phyloP scores from a whole-genome alignment of 2,888 invertebrate genomes.

The Luffia ferchaultella region DNA sequence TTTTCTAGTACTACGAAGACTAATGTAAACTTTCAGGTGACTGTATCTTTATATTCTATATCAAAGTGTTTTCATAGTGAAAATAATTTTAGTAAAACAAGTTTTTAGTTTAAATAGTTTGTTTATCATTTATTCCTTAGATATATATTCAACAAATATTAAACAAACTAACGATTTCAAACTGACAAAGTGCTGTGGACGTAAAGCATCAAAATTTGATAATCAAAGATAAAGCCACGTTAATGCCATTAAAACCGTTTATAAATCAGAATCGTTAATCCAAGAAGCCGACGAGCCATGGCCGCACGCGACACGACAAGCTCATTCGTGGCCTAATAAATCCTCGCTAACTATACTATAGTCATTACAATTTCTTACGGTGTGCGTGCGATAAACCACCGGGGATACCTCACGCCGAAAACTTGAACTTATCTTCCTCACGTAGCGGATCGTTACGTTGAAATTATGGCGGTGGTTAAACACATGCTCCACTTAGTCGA shows the following conservation, averaged over 20 bases:
- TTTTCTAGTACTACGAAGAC: no score
- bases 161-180: no score
- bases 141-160: no score
- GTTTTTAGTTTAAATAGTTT: no score
- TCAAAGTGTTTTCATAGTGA: no score
- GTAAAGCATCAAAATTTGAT: no score
- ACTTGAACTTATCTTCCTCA: slow-evolving; percentile 61
- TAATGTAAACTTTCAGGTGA: no score
- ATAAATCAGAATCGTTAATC: slow-evolving; percentile 2
- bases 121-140: no score
- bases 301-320: slow-evolving; percentile 22
- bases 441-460: slow-evolving; percentile 56
- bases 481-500: slow-evolving; percentile 63
- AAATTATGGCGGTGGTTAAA: slow-evolving; percentile 59
- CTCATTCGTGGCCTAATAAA: slow-evolving; percentile 26
- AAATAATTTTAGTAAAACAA: no score
- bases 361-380: slow-evolving; percentile 57
- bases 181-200: no score
- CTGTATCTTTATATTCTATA: no score
- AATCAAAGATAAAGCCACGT: no score
- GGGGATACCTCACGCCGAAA: slow-evolving; percentile 42
- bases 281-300: neutral
- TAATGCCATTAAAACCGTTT: neutral
- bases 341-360: slow-evolving; percentile 38
- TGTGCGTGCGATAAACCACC: slow-evolving; percentile 56